Base-by-base conservation (phyloP, 1,140 invertebrate species). In the Drosophila bocqueti region DNA sequence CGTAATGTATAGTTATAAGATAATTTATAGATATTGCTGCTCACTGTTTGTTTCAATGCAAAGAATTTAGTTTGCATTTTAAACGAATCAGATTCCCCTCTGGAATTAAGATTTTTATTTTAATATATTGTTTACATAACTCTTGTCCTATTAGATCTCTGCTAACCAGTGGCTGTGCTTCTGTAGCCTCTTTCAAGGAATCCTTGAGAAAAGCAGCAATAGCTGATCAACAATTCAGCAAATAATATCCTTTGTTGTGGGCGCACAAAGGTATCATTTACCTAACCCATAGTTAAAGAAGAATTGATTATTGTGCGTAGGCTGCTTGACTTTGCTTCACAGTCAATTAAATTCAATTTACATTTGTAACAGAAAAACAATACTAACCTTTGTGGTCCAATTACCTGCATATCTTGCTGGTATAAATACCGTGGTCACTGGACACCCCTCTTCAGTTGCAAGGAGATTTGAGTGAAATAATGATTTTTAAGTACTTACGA, bases 401-500 rank as follows among this genome's bases (percentile, higher is more conserved):
- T 21, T 36, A 7, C 7, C 50, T 4, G n/a, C 18, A 52, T 34
- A 16, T 24, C 13, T n/a, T 21, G 0, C 21, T 24, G 36, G 21
- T 58, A 58, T 58, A 58, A 58, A 42, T 58, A 58, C 55, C 34
- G 36, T 8, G 21, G 38, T 7, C 55, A 26, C 21, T n/a, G 10
- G 10, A 40, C 3, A 26, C 34, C 11, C 21, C 21, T 58, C 55
- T 42, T 40, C 36, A 58, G 36, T 58, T 26, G 8, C 8, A 15
- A 38, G 16, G 9, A 16, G 21, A 57, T 24, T 38, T 15, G 10
- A 26, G 36, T 58, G 21, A 21, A 58, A 42, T 7, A 79, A 81
- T 67, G 76, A 34, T 58, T 18, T 71, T 76, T 11, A 60, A 40
- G 2, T 61, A 64, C 18, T 43, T 79, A 6, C 52, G 76, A 34